A percentile compares a stretch with the other conserved stretches of the same genome.
These are phyloP conservation scores for Limulus polyphemus DNA, from an alignment of 2,888 invertebrate genomes.

Conservation along the genomic window DNA sequence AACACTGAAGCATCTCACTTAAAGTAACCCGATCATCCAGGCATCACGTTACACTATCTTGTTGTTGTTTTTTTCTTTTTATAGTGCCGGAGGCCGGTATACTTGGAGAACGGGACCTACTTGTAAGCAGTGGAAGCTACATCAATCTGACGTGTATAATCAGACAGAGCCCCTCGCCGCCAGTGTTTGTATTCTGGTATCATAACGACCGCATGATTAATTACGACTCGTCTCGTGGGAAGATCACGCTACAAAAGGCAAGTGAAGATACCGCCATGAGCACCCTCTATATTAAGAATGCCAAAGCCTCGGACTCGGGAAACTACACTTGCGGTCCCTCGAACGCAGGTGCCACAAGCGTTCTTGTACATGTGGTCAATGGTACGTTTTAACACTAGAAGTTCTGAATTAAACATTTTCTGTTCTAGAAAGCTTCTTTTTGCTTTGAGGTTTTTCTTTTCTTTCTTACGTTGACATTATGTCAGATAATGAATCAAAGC, in stretches of 20 bases:
- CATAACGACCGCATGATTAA: constrained; percentile 89
- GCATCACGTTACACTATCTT: too few relatives aligned
- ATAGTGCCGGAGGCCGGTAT: constrained; percentile 80
- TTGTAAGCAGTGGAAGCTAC: constrained; percentile 71
- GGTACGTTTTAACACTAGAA: constrained; percentile 42
- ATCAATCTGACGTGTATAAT: constrained; percentile 75
- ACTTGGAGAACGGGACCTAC: constrained; percentile 69
- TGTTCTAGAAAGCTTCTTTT: too few relatives aligned
- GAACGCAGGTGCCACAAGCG: constrained; percentile 65
- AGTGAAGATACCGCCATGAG: constrained; percentile 70
- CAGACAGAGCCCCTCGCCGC: constrained; percentile 79
- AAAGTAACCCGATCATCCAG: too few relatives aligned
- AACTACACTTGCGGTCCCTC: constrained; percentile 80
- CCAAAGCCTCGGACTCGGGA: constrained; percentile 66
- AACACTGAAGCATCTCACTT: too few relatives aligned
- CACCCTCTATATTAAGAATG: constrained; percentile 65
- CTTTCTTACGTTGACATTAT: too few relatives aligned
- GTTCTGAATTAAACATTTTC: too few relatives aligned
- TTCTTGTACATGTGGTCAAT: constrained; percentile 69
- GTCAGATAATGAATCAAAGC: too few relatives aligned
- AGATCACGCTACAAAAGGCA: constrained; percentile 73
- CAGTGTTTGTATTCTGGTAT: constrained; percentile 90
- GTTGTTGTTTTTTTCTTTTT: background rate
- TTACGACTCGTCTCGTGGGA: constrained; percentile 55
- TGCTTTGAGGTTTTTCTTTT: too few relatives aligned